Percentiles rank a stretch among this genome's conserved stretches.
These are phyloP conservation scores for Tenodera sinensis DNA, from an alignment of 2,888 invertebrate genomes.

Conservation along the genomic window DNA sequence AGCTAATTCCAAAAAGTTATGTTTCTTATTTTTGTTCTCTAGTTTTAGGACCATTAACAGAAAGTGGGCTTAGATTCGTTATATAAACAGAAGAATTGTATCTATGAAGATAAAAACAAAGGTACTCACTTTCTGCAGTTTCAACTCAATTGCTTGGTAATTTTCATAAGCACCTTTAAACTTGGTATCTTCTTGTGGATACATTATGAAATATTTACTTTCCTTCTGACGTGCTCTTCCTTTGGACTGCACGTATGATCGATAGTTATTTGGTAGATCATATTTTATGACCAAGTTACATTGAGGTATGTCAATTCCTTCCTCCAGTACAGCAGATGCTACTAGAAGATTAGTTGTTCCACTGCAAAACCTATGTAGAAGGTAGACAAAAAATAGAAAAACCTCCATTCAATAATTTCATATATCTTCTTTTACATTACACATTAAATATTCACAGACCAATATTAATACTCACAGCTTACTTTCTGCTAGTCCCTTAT, in stretches of 20 bases:
- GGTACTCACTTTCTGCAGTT: slow-evolving; percentile 37
- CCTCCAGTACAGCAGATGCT: slow-evolving; percentile 81
- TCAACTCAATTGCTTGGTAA: slow-evolving; percentile 16
- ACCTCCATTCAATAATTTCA: background rate
- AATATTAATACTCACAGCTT: background rate
- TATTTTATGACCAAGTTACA: slow-evolving; percentile 78
- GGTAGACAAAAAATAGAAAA: slow-evolving; percentile 4
- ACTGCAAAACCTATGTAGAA: slow-evolving; percentile 50
- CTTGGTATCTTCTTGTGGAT: slow-evolving; percentile 42
- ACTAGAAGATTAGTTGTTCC: slow-evolving; percentile 62
- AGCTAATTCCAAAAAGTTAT: too few relatives aligned
- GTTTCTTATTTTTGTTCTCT: too few relatives aligned
- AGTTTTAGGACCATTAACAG: too few relatives aligned
- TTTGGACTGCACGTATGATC: slow-evolving; percentile 87
- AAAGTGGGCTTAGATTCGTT: too few relatives aligned
- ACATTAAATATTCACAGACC: background rate
- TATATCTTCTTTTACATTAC: background rate
- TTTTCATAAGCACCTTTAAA: slow-evolving; percentile 31
- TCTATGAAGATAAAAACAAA: background rate
- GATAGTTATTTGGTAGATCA: slow-evolving; percentile 66
- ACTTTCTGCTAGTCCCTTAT: background rate
- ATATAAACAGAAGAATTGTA: too few relatives aligned
- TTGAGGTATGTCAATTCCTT: slow-evolving; percentile 80
- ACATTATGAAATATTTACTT: slow-evolving; percentile 60
- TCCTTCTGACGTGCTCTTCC: slow-evolving; percentile 52